Evolutionary conservation across 2,797 vertebrate species (phyloP).

Genomic region (Buceros bicornis): DNA sequence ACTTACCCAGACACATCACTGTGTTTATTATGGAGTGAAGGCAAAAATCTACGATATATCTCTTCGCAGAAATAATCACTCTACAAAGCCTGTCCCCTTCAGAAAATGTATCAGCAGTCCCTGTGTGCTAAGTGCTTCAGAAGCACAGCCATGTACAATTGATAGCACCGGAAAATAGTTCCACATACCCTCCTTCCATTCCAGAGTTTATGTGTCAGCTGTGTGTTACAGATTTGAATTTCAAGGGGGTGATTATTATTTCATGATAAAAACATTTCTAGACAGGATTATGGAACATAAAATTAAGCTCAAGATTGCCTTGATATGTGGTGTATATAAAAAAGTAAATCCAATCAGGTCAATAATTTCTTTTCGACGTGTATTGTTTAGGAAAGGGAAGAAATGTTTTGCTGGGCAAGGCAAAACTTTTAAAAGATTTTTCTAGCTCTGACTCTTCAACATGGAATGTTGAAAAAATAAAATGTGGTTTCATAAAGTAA

Average conservation of each 20-base stretch:
- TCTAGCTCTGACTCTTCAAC: not conserved
- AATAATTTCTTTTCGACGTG: not conserved
- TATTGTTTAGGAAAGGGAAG: not conserved
- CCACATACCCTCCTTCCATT: not conserved
- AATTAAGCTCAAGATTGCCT: not conserved
- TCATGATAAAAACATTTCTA: not conserved
- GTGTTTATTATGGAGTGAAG: not conserved
- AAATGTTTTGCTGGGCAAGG: not conserved
- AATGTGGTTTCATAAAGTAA: not conserved
- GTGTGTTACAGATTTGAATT: not conserved
- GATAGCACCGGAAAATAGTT: conserved; percentile 8
- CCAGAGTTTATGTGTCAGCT: not conserved
- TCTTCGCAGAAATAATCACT: not conserved
- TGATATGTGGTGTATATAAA: not conserved
- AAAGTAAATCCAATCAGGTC: not conserved
- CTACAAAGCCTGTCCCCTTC: not conserved
- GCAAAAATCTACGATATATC: not conserved
- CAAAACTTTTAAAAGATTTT: not conserved
- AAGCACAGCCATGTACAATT: not conserved
- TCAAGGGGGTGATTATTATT: not conserved
- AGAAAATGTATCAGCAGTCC: not conserved
- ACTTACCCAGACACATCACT: not conserved
- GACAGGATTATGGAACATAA: not conserved
- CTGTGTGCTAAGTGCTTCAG: not conserved
- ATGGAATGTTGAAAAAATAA: not conserved